Base-by-base conservation (phyloP, 2,113 vertebrate genomes). In the Gadus chalcogrammus region DNA sequence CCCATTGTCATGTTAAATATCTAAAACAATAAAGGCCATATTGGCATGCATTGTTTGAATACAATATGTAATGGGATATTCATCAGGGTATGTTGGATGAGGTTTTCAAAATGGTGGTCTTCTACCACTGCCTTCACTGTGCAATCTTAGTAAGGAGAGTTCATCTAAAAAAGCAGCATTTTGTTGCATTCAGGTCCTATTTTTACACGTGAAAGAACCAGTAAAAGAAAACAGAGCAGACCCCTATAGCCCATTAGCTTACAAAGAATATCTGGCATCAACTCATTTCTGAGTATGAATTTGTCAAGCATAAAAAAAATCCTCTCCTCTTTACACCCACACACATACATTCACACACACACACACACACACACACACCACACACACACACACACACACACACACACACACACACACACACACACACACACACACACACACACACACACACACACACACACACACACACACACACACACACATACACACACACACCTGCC, bases 221-320 rank as follows among this genome's bases (percentile, higher is more conserved):
- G 5, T 31, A 3, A 6, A 6, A 31, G 5, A 31, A 31, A 31
- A 31, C 31, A 5, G 3, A 2, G 3, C 31, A 31, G 31, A 4
- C 28, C 4, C 31, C 31, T 31, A 31, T 71, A 76, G 80, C 67
- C 75, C 70, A 65, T 72, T 74, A 81, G 64, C 75, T 77, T 80
- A 80, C 79, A 79, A 81, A 78, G 76, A 5, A 35, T n/a, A 31
- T 28, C 27, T 16, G 1, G 31, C 74, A 71, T 69, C 2, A 42
- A 35, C 69, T 82, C 68, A 35, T 31, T 75, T 79, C 65, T 74
- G 35, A 64, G 67, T 70, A 59, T 61, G 73, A 56, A 66, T 76
- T 38, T 82, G 67, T 78, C 70, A 79, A 35, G 16, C 65, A 56
- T 24, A 12, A 8, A 61, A 61, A 28, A 72, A 73, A 24, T 22